Evolutionary conservation across 2,113 vertebrate species (phyloP).

Genomic region (Hippocampus guttulatus): DNA sequence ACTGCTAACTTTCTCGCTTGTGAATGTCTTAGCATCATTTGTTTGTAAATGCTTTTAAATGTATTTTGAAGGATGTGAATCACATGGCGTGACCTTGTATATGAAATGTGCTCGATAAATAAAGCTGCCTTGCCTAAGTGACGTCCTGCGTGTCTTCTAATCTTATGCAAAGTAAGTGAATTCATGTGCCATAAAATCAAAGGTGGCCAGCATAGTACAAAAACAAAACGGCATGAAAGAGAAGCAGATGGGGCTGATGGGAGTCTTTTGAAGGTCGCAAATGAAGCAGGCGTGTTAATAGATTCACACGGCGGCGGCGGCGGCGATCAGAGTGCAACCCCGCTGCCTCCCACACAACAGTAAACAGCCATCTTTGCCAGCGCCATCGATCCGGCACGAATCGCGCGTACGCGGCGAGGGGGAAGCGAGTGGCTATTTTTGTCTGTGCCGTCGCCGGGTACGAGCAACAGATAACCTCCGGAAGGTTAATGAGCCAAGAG

Average conservation of each 20-base stretch:
- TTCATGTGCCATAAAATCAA: constrained; percentile 13
- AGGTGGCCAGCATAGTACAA: constrained; percentile 4
- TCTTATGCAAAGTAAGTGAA: background rate
- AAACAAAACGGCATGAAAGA: constrained; percentile 23
- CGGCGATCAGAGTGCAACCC: background rate
- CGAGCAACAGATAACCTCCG: constrained; percentile 50
- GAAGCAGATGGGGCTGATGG: constrained; percentile 3
- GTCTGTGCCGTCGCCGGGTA: constrained; percentile 44
- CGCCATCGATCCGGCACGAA: constrained; percentile 51
- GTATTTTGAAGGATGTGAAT: too few relatives aligned
- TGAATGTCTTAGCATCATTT: background rate
- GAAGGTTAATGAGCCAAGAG: constrained; percentile 62
- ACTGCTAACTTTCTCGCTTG: background rate
- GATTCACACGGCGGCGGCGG: background rate
- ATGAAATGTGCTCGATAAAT: too few relatives aligned
- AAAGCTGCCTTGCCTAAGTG: background rate
- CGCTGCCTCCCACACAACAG: background rate
- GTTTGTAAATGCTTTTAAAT: too few relatives aligned
- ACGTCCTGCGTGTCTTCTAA: background rate
- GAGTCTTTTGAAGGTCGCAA: constrained; percentile 34
- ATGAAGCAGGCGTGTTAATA: constrained; percentile 3
- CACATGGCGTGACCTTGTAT: too few relatives aligned
- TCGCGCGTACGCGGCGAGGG: background rate
- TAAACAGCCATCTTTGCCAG: constrained; percentile 15
- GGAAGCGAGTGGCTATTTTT: constrained; percentile 57